Evolutionary conservation across 2,797 vertebrate genomes (phyloP).

Genomic region (Oryzias sinensis): DNA sequence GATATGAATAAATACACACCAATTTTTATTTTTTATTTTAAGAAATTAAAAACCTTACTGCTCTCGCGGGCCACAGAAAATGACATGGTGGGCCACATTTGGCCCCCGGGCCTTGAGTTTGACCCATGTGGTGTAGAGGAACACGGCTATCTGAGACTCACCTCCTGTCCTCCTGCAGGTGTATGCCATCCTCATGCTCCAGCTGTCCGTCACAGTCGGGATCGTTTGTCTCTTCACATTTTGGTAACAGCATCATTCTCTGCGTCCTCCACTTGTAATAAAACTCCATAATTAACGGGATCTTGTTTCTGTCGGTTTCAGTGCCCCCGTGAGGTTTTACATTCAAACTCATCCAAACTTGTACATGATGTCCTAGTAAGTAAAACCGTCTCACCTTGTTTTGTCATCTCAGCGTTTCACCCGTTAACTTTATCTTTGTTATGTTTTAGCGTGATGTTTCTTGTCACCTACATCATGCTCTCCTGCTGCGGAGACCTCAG

Average conservation of each 20-base stretch:
- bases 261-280: neutral
- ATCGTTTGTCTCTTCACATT: constrained; percentile 92
- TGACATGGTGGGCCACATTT: no score
- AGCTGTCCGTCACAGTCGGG: constrained; percentile 84
- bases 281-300: neutral
- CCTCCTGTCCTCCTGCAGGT: constrained; percentile 74
- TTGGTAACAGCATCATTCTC: constrained; percentile 74
- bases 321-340: constrained; percentile 84
- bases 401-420: neutral
- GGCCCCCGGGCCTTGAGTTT: no score
- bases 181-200: constrained; percentile 88
- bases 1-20: no score
- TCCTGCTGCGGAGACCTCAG: constrained; percentile 89
- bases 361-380: constrained; percentile 94
- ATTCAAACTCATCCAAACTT: constrained; percentile 87
- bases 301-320: constrained; percentile 51
- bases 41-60: no score
- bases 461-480: constrained; percentile 87
- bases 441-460: constrained; percentile 83
- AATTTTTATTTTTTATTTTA: no score
- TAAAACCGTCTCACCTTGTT: constrained; percentile 34
- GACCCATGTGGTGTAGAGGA: neutral
- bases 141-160: neutral
- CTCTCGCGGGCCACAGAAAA: no score
- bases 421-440: neutral